phyloP scores from a whole-genome alignment of 2,888 invertebrate genomes.

The Eupithecia abbreviata region DNA sequence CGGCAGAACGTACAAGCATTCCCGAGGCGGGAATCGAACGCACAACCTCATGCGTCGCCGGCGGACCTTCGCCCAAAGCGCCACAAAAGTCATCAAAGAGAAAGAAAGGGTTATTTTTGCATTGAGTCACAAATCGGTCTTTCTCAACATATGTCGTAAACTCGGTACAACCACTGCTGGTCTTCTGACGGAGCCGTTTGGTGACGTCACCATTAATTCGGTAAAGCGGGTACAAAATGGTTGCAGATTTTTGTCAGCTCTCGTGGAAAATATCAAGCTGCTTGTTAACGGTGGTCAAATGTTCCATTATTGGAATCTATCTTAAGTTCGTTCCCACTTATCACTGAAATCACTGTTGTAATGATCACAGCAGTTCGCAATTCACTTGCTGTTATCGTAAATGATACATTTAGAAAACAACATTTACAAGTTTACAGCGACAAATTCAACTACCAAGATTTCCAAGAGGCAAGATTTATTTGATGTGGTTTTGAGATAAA shows the following conservation, averaged over 20 bases:
- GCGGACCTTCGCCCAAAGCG: too few relatives aligned
- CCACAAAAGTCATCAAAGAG: too few relatives aligned
- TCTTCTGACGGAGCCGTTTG: too few relatives aligned
- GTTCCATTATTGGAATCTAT: not conserved
- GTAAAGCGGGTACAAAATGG: not conserved
- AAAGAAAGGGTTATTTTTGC: too few relatives aligned
- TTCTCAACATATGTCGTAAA: too few relatives aligned
- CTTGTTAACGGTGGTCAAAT: not conserved
- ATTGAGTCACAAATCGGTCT: too few relatives aligned
- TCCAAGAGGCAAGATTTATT: conserved; percentile 24
- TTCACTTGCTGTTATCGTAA: conserved; percentile 1
- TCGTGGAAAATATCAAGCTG: not conserved
- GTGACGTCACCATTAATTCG: not conserved
- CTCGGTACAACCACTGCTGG: too few relatives aligned
- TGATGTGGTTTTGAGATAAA: conserved; percentile 21
- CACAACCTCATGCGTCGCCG: too few relatives aligned
- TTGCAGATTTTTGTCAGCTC: too few relatives aligned
- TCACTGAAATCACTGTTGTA: not conserved
- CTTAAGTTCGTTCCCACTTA: not conserved
- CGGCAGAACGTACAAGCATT: too few relatives aligned
- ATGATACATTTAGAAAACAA: conserved; percentile 11
- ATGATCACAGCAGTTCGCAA: not conserved
- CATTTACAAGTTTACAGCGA: conserved; percentile 7
- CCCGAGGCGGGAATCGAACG: too few relatives aligned
- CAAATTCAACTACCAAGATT: conserved; percentile 12